Conservation (phyloP, 2,888 invertebrate species). For the Cataglyphis altisquamis region DNA sequence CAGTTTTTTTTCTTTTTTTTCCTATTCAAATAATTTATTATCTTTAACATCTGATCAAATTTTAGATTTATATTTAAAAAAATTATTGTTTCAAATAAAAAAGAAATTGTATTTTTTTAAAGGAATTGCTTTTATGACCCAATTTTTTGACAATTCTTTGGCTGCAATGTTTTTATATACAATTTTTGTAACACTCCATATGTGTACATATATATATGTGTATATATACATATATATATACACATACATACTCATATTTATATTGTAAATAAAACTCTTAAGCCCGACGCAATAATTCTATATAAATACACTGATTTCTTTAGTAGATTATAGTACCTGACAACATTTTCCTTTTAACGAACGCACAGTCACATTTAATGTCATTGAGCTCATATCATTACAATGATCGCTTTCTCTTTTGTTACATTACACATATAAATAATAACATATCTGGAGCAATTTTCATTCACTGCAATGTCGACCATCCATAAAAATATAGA, state of each 20-base stretch:
- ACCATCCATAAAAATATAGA: conserved; percentile 59
- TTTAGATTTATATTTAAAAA: background rate
- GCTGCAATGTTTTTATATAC: conserved; percentile 1
- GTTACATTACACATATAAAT: conserved; percentile 76
- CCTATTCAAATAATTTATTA: background rate
- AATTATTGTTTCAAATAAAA: background rate
- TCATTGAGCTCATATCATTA: conserved; percentile 84
- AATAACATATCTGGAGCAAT: conserved; percentile 74
- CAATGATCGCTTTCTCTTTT: conserved; percentile 76
- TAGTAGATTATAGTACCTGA: conserved; percentile 79
- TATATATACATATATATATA: conserved; percentile 25
- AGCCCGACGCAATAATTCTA: conserved; percentile 79
- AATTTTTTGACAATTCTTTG: background rate
- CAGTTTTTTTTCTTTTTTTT: too few relatives aligned
- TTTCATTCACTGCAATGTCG: conserved; percentile 70
- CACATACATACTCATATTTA: conserved; percentile 20
- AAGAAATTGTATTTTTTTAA: background rate
- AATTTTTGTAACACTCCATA: conserved; percentile 18
- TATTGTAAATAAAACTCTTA: conserved; percentile 75
- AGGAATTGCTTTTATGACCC: background rate
- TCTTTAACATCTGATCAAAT: background rate
- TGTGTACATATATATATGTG: background rate
- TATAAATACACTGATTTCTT: conserved; percentile 81
- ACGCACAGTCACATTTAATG: conserved; percentile 82
- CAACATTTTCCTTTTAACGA: conserved; percentile 78